phyloP scores from a whole-genome alignment of 2,888 invertebrate species.

The Trichogramma dendrolimi region DNA sequence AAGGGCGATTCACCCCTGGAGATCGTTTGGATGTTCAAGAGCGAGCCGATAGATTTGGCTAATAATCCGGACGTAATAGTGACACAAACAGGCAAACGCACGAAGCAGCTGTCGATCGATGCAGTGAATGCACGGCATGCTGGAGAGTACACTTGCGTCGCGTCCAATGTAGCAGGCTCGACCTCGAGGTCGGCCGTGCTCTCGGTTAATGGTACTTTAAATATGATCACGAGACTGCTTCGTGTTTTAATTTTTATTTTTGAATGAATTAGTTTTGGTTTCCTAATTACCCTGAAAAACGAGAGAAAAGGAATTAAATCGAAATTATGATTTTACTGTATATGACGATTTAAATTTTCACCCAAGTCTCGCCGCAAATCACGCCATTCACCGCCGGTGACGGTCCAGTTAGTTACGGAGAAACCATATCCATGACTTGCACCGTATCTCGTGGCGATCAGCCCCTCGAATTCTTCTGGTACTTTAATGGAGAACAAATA shows the following conservation, averaged over 20 bases:
- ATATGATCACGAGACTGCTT: neutral
- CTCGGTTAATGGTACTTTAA: slow-evolving; percentile 65
- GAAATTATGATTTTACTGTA: neutral
- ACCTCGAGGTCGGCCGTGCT: slow-evolving; percentile 55
- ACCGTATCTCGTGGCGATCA: slow-evolving; percentile 70
- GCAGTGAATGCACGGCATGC: slow-evolving; percentile 63
- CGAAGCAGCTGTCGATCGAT: slow-evolving; percentile 58
- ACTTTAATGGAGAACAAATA: slow-evolving; percentile 63
- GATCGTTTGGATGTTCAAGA: slow-evolving; percentile 58
- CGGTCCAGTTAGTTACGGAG: slow-evolving; percentile 65
- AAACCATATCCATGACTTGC: slow-evolving; percentile 66
- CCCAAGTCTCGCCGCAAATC: slow-evolving; percentile 68
- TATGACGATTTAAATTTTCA: neutral
- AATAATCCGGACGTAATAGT: slow-evolving; percentile 42
- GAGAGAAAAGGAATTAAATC: neutral
- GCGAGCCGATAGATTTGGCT: slow-evolving; percentile 39
- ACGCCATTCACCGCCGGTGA: slow-evolving; percentile 68
- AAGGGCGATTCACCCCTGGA: slow-evolving; percentile 64
- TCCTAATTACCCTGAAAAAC: neutral
- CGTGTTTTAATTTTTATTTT: neutral
- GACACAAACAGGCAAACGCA: slow-evolving; percentile 45
- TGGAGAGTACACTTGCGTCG: slow-evolving; percentile 69
- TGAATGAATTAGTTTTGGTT: neutral
- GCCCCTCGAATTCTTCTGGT: slow-evolving; percentile 71
- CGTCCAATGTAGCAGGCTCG: slow-evolving; percentile 58